phyloP scores from a whole-genome alignment of 2,113 vertebrate genomes.

The Equus przewalskii region DNA sequence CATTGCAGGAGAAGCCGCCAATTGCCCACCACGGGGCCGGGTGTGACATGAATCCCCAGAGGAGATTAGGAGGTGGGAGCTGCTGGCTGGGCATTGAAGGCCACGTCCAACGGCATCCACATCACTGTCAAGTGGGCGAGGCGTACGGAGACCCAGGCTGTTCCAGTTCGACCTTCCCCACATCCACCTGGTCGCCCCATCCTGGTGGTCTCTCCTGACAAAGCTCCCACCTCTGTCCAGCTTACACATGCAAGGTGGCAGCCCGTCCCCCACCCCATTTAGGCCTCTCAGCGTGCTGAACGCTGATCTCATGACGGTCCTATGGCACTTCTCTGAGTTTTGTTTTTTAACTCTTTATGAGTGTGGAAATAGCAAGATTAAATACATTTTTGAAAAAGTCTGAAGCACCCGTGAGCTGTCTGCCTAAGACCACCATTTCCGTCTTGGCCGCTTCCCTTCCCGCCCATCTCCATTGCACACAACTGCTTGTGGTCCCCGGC shows the following conservation, averaged over 20 bases:
- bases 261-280: accelerated
- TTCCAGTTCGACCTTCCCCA: background rate
- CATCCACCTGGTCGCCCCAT: accelerated
- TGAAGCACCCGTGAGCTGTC: accelerated
- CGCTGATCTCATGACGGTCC: background rate
- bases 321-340: accelerated
- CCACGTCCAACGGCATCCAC: accelerated
- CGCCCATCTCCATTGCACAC: accelerated
- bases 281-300: background rate
- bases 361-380: background rate
- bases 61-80: background rate
- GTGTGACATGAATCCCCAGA: accelerated
- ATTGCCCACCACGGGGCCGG: accelerated
- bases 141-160: background rate
- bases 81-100: accelerated
- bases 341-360: background rate
- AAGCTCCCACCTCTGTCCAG: background rate
- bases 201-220: background rate
- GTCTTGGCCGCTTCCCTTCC: background rate
- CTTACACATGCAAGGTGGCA: accelerated
- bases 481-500: accelerated
- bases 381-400: background rate
- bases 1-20: accelerated
- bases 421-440: background rate
- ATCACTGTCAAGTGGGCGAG: background rate